These are phyloP conservation scores for Sebastes melanostomus DNA, from an alignment of 2,797 vertebrate species.

Conservation along the genomic window DNA sequence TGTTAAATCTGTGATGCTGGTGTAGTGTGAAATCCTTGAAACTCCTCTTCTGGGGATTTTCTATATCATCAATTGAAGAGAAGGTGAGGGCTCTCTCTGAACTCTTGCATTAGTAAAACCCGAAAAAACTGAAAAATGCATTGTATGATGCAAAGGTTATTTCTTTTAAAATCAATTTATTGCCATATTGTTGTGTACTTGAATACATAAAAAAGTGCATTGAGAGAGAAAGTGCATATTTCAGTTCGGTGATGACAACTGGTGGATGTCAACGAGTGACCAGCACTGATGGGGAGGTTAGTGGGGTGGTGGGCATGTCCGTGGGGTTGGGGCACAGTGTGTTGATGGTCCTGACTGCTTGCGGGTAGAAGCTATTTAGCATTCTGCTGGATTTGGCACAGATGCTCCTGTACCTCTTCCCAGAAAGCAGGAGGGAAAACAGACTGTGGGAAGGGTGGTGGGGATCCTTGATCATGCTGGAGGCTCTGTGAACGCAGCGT, in stretches of 20 bases:
- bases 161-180: not conserved
- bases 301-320: not conserved
- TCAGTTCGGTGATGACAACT: not conserved
- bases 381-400: not conserved
- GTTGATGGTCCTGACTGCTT: not conserved
- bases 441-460: not conserved
- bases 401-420: not conserved
- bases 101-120: slow-evolving; percentile 1
- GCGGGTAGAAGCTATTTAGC: not conserved
- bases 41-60: slow-evolving; percentile 20
- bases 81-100: slow-evolving; percentile 21
- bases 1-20: slow-evolving; percentile 50
- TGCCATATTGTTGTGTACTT: not conserved
- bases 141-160: not conserved
- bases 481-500: not conserved
- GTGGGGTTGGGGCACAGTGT: not conserved
- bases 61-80: not conserved
- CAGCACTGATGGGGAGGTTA: not conserved
- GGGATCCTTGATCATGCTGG: not conserved
- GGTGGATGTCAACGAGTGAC: not conserved
- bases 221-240: not conserved
- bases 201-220: not conserved
- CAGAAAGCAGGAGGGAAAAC: not conserved
- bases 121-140: not conserved
- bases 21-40: slow-evolving; percentile 50